A percentile compares a stretch with the other conserved stretches of the same genome.
These are phyloP conservation scores for Chromoteleia sp. DNA, from an alignment of 2,888 invertebrate species.

Conservation along the genomic window DNA sequence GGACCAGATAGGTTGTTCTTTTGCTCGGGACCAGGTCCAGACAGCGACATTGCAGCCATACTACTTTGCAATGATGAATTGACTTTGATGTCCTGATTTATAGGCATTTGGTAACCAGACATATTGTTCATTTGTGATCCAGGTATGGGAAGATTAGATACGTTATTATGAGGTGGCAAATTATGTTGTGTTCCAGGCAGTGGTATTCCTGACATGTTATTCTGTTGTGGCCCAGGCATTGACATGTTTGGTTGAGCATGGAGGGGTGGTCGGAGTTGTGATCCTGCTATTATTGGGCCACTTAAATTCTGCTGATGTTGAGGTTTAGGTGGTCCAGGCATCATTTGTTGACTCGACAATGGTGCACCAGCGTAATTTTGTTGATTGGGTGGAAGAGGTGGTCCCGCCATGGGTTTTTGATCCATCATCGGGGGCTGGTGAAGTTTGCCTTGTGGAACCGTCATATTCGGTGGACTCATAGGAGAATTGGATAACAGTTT, in stretches of 20 bases:
- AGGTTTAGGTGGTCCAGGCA: conserved; percentile 8
- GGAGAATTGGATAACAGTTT: conserved; percentile 50
- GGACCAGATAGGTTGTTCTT: conserved; percentile 66
- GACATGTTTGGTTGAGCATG: conserved; percentile 24
- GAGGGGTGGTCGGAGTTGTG: background rate
- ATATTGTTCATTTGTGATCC: conserved; percentile 71
- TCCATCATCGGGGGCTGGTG: conserved; percentile 44
- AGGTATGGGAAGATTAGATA: conserved; percentile 68
- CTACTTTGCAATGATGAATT: conserved; percentile 43
- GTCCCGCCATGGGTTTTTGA: conserved; percentile 51
- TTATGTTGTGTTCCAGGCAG: conserved; percentile 62
- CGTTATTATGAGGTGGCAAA: conserved; percentile 68
- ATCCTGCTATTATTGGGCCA: conserved; percentile 40
- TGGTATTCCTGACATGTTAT: conserved; percentile 48
- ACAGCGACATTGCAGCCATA: conserved; percentile 47
- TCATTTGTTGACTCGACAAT: background rate
- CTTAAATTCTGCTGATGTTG: conserved; percentile 44
- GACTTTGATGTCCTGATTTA: background rate
- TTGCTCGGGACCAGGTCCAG: conserved; percentile 69
- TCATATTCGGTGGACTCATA: conserved; percentile 51
- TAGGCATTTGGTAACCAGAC: conserved; percentile 29
- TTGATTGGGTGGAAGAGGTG: conserved; percentile 58
- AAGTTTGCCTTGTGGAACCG: conserved; percentile 52
- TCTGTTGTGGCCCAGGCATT: conserved; percentile 51
- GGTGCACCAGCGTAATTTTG: conserved; percentile 68